Base-by-base conservation (phyloP, 2,113 vertebrate genomes). In the Cyprinodon brontotheroides region DNA sequence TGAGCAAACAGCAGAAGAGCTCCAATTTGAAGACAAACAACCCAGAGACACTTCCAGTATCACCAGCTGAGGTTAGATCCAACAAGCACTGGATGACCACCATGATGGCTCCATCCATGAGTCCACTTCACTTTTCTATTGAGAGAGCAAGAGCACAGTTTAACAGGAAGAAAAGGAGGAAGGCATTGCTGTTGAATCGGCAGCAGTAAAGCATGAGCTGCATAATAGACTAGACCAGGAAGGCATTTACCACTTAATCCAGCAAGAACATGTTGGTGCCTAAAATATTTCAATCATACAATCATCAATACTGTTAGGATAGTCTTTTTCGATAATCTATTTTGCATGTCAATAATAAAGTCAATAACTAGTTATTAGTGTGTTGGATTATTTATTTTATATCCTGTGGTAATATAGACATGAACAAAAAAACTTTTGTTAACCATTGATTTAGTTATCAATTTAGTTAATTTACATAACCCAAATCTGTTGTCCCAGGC, bases 121-220 rank as follows among this genome's bases (percentile, higher is more conserved):
- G 83, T 63, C 88, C 88, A 0, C 68, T 89, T 47, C 85, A 87
- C 71, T 53, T 86, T 39, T 90, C 85, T 11, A 69, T 87, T 3
- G 63, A 92, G 65, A 91, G 71, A 81, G 84, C 29, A 10, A 76
- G 50, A 71, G 75, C 77, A 39, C 89, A 92, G 40, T 84, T 87
- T 72, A 79, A 22, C n/a, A 71, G 80, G 72, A 92, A 91, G 81
- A 92, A 86, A 74, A 86, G 77, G 74, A 89, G 85, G 82, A 92
- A 92, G 83, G 75, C 59, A 3, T 45, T 4, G 1, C 10, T 48
- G 68, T 53, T 38, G 3, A 3, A 10, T 4, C 64, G 53, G 59
- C 84, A 70, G 0, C 65, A 71, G 14, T 87, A 64, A 81, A 22
- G 41, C 20, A 1, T 9, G 65, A 38, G 13, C 4, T 65, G 37